Evolutionary conservation across 2,797 vertebrate species (phyloP).

Genomic region (Cirrhinus molitorella): DNA sequence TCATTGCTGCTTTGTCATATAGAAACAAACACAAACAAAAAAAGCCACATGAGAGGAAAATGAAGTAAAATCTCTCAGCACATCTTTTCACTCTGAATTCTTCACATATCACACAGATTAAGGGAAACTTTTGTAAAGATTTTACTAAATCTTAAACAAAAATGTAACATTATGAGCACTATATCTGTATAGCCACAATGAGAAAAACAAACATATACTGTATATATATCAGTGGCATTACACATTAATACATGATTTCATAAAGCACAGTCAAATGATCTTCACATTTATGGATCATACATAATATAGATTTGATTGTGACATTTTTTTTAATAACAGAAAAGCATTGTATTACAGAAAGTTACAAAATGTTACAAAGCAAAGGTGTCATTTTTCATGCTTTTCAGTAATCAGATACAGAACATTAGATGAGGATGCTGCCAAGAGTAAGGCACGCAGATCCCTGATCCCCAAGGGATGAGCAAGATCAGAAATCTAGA

Average conservation of each 20-base stretch:
- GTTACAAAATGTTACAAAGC: not conserved
- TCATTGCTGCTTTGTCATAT: not conserved
- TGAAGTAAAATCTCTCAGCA: not conserved
- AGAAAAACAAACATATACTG: not conserved
- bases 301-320: slow-evolving; percentile 13
- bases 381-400: not conserved
- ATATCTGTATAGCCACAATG: slow-evolving; percentile 5
- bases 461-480: not conserved
- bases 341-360: not conserved
- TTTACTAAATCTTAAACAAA: not conserved
- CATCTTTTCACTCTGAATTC: not conserved
- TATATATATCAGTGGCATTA: not conserved
- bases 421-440: not conserved
- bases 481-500: slow-evolving; percentile 3
- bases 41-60: slow-evolving; percentile 1
- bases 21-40: slow-evolving; percentile 11
- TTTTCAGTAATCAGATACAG: slow-evolving; percentile 7
- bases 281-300: not conserved
- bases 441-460: not conserved
- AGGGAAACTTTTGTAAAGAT: not conserved
- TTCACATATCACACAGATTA: not conserved
- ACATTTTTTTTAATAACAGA: not conserved
- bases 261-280: not conserved
- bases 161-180: not conserved
- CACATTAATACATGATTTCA: not conserved